phyloP scores from a whole-genome alignment of 2,888 invertebrate species.

The Eretmocerus hayati region DNA sequence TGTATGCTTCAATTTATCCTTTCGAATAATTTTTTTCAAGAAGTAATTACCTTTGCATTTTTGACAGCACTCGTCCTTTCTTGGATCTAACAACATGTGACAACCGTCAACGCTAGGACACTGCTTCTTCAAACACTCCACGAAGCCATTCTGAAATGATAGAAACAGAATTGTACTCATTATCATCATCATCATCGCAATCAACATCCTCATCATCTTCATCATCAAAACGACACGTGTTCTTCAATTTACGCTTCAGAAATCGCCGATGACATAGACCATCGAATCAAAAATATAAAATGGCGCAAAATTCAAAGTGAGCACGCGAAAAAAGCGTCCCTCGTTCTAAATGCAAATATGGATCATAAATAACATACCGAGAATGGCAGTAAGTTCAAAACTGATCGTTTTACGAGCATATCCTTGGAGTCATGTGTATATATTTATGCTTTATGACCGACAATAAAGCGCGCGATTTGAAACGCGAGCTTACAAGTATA shows the following conservation, averaged over 20 bases:
- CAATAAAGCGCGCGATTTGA: too few species aligned
- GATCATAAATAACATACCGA: too few species aligned
- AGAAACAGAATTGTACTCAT: background rate
- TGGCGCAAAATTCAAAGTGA: too few species aligned
- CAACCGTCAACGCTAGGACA: constrained; percentile 84
- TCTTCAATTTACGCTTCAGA: too few species aligned
- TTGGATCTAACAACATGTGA: constrained; percentile 65
- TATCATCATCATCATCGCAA: background rate
- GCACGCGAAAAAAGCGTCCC: too few species aligned
- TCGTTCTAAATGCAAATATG: too few species aligned
- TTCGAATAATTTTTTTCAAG: background rate
- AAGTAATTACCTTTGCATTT: constrained; percentile 66
- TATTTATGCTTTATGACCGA: constrained; percentile 1
- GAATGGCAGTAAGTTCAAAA: too few species aligned
- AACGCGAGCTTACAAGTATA: background rate
- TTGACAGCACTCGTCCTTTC: constrained; percentile 70
- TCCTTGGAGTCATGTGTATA: constrained; percentile 1
- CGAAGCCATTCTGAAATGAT: constrained; percentile 87
- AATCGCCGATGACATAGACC: too few species aligned
- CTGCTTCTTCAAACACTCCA: constrained; percentile 68
- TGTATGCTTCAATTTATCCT: too few species aligned
- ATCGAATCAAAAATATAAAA: too few species aligned
- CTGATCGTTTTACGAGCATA: constrained; percentile 10
- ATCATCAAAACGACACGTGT: too few species aligned
- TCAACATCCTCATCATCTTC: too few species aligned